Conservation (phyloP, 2,113 vertebrate genomes). For the Chaetura pelagica region DNA sequence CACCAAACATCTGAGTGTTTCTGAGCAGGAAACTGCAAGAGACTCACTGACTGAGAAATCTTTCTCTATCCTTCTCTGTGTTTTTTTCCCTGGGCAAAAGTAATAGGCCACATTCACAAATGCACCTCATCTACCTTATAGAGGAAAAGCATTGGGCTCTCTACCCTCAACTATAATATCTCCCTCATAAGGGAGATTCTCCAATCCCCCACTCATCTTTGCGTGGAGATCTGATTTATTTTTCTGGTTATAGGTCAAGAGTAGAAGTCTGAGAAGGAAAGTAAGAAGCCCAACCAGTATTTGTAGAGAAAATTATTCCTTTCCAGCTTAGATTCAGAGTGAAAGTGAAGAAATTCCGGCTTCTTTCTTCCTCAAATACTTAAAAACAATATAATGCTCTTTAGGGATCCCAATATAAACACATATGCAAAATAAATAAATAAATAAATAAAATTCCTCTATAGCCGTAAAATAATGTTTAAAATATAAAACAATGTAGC, state of each 20-base stretch:
- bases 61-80: no score
- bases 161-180: no score
- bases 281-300: background rate
- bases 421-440: background rate
- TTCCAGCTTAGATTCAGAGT: background rate
- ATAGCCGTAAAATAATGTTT: background rate
- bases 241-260: background rate
- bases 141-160: no score
- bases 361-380: background rate
- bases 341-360: background rate
- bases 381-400: background rate
- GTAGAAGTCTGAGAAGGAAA: background rate
- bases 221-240: background rate
- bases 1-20: no score
- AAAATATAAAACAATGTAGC: background rate
- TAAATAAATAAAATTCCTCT: no score
- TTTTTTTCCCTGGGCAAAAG: no score
- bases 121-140: no score
- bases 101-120: no score
- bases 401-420: background rate
- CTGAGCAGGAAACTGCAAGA: no score
- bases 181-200: no score
- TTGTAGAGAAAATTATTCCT: background rate
- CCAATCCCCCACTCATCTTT: no score
- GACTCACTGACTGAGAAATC: no score